Evolutionary conservation across 2,888 invertebrate genomes (phyloP).

Genomic region (Tipula lateralis): DNA sequence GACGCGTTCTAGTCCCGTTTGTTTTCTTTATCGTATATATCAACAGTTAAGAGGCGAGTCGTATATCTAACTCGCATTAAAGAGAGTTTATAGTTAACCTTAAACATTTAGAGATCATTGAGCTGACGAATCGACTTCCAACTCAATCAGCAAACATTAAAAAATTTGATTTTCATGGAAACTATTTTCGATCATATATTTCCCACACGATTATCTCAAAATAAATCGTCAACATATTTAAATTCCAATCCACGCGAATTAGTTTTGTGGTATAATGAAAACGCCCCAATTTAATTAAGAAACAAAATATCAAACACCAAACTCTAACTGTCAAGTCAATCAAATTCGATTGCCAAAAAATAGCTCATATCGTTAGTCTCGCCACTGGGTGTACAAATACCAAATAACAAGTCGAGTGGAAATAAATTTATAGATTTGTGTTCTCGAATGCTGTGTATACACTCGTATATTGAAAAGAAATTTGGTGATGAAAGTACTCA

Average conservation of each 20-base stretch:
- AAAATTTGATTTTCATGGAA: no score
- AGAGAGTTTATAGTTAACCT: no score
- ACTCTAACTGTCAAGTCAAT: slow-evolving; percentile 11
- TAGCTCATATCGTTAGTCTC: neutral
- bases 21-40: no score
- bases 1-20: no score
- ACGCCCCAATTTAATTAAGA: neutral
- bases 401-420: neutral
- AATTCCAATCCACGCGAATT: neutral
- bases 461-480: neutral
- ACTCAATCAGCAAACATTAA: no score
- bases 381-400: neutral
- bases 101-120: no score
- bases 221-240: neutral
- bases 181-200: neutral
- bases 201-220: neutral
- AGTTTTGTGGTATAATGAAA: neutral
- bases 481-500: neutral
- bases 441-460: no score
- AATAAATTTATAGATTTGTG: neutral
- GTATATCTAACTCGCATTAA: no score
- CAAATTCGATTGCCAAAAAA: neutral
- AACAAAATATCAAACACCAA: neutral
- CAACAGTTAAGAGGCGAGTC: no score
- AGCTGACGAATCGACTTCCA: no score